Evolutionary conservation across 2,888 invertebrate genomes (phyloP).

Genomic region (Andrena chrysosceles): DNA sequence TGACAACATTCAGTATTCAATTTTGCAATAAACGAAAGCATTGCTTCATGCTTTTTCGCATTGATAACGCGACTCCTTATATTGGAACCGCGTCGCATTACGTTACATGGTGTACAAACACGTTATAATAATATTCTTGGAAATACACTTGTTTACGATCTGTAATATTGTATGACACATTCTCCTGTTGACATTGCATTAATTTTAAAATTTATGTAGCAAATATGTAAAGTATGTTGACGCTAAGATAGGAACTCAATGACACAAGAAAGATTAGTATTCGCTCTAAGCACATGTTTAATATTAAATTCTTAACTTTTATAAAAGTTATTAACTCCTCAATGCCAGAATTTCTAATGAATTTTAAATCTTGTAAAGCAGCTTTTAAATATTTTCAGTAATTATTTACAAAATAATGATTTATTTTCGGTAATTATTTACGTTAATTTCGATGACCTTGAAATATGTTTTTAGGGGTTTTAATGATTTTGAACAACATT

Average conservation of each 20-base stretch:
- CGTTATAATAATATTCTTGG: neutral
- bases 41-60: neutral
- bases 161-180: neutral
- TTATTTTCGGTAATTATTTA: too few species aligned
- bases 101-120: neutral
- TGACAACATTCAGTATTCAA: neutral
- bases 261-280: neutral
- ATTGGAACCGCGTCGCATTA: neutral
- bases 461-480: too few species aligned
- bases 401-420: too few species aligned
- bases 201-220: neutral
- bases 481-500: too few species aligned
- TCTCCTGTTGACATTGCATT: neutral
- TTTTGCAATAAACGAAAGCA: slow-evolving; percentile 3
- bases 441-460: too few species aligned
- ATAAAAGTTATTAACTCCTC: too few species aligned
- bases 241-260: too few species aligned
- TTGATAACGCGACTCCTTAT: neutral
- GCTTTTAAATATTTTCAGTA: too few species aligned
- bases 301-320: too few species aligned
- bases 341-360: too few species aligned
- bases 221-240: neutral
- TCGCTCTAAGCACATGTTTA: too few species aligned
- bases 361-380: too few species aligned
- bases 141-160: slow-evolving; percentile 3